Conservation (phyloP, 2,113 vertebrate genomes). For the Microcebus lehilahytsara region DNA sequence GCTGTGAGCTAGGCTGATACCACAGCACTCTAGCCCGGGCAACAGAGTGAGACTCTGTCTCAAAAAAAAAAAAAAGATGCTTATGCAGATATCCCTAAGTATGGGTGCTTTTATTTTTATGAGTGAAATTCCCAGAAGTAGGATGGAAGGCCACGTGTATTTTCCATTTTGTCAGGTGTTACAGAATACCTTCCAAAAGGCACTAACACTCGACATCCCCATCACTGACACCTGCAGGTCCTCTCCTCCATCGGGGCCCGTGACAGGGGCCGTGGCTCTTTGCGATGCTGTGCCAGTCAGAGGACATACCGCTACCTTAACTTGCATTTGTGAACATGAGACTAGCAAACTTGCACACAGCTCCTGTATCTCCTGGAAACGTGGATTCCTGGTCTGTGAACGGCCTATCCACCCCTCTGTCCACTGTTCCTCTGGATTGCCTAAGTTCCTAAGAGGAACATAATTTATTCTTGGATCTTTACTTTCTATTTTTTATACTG, state of each 20-base stretch:
- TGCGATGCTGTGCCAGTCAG: background rate
- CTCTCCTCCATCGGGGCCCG: background rate
- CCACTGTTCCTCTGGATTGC: background rate
- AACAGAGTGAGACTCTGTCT: too few species aligned
- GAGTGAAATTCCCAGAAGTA: too few species aligned
- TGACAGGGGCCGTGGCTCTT: fast-evolving
- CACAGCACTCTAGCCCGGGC: too few species aligned
- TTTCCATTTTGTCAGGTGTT: background rate
- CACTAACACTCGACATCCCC: too few species aligned
- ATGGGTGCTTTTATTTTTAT: background rate
- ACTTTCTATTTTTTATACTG: background rate
- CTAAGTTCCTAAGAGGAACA: background rate
- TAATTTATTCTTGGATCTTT: background rate
- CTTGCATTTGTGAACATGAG: fast-evolving
- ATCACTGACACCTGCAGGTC: too few species aligned
- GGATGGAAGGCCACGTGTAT: background rate
- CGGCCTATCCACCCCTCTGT: fast-evolving
- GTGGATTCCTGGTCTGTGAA: background rate
- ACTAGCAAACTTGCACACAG: background rate
- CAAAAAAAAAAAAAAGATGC: too few species aligned
- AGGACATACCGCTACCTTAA: fast-evolving
- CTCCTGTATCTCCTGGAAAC: background rate
- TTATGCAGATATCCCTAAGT: background rate
- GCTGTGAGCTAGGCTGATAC: too few species aligned
- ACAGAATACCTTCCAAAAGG: background rate